Evolutionary conservation across 2,888 invertebrate species (phyloP), one percentile per base, ranked within the genome.

Genomic region (Stomorhina lunata): DNA sequence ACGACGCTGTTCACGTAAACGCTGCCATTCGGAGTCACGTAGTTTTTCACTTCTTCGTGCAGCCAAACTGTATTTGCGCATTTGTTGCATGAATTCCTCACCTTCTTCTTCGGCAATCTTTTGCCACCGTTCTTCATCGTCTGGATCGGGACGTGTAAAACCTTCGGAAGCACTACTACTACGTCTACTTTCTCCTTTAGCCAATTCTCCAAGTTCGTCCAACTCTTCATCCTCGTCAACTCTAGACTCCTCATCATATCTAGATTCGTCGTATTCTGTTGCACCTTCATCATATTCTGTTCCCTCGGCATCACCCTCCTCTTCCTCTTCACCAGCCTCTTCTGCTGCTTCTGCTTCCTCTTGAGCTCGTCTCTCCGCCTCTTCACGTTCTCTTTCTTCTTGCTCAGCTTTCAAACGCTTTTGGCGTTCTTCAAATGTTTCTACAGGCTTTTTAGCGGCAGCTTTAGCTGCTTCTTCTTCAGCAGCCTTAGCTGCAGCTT

Each of bases 11-110:
- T 92, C 90, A n/a, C 91, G 88, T 55, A 88, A 86, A n/a, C 88
- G 89, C 57, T 91, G 90, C 91, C 91, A 91, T 84, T 91, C 90
- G 25, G 89, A 88, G 77, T 91, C 89, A 37, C 91, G 88, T 75
- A 91, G 90, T 66, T 89, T 90, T 81, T 91, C 90, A 59, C 89
- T 91, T 37, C 86, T 84, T 2, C 88, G 84, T 80, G 88, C 89
- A 7, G 87, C 88, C 48, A 87, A 80, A 71, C 90, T 90, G 59
- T 89, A 90, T 84, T 90, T 91, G 7, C 90, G 89, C 88, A 90
- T 86, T 85, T 90, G 89, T 81, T 86, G 86, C 89, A 90, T 90
- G 66, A 90, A 90, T 79, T 90, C 90, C 81, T 89, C 90, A 37
- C 89, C 91, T 85, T 89, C 89, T 80, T 89, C 88, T 76, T 89